Percentiles rank a stretch among this genome's conserved stretches.
These are phyloP conservation scores for Enteromius radiatus DNA, from an alignment of 2,797 vertebrate genomes.

Conservation along the genomic window DNA sequence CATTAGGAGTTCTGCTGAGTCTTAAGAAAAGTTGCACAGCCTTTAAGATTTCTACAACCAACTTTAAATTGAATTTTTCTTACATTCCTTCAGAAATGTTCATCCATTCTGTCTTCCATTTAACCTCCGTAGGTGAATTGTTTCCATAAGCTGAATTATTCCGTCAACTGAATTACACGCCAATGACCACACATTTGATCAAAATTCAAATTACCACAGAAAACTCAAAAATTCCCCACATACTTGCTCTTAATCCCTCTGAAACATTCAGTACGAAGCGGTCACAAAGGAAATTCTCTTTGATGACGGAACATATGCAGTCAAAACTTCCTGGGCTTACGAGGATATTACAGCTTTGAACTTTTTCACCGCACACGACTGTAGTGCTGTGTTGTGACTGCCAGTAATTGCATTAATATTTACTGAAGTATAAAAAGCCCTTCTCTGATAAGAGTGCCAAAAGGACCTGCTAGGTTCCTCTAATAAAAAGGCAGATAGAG, in stretches of 20 bases:
- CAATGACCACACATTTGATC: conserved; percentile 20
- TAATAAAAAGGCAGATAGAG: conserved; percentile 57
- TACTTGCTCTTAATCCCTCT: conserved; percentile 1
- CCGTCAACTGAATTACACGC: conserved; percentile 1
- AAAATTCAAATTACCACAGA: conserved; percentile 25
- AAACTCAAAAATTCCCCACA: background rate
- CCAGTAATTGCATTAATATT: conserved; percentile 59
- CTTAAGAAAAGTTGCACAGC: conserved; percentile 34
- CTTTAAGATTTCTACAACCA: conserved; percentile 9
- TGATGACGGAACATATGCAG: background rate
- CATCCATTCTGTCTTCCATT: background rate
- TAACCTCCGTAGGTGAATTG: conserved; percentile 8
- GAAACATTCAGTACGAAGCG: background rate
- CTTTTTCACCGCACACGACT: conserved; percentile 11
- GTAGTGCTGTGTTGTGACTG: conserved; percentile 36
- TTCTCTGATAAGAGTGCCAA: conserved; percentile 45
- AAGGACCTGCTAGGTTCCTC: conserved; percentile 53
- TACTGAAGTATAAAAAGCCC: conserved; percentile 54
- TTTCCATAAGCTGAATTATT: conserved; percentile 21
- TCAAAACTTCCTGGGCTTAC: background rate
- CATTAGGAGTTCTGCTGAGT: conserved; percentile 31
- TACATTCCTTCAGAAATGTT: conserved; percentile 29
- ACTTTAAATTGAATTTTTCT: conserved; percentile 51
- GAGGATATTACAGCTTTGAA: conserved; percentile 15
- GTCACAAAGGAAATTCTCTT: background rate